These are phyloP conservation scores for Pantala flavescens DNA, from an alignment of 1,140 invertebrate species.

Conservation along the genomic window DNA sequence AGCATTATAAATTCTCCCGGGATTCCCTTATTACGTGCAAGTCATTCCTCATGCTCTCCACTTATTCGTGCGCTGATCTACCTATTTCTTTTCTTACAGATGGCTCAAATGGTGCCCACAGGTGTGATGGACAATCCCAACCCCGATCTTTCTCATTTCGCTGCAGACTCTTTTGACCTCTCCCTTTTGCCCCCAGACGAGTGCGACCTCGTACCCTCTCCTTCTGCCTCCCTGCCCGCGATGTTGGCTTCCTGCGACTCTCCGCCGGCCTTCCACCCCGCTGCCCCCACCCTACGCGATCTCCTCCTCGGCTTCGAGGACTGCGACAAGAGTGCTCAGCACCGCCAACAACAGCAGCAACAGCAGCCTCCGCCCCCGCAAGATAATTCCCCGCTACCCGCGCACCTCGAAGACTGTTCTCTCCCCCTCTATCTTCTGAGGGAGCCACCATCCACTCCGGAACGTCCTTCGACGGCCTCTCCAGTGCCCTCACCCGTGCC, in stretches of 20 bases:
- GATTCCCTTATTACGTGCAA: too few species aligned
- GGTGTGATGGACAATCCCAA: conserved; percentile 51
- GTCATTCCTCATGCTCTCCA: too few species aligned
- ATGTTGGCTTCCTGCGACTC: neutral
- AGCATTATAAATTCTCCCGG: too few species aligned
- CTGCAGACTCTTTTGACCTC: conserved; percentile 57
- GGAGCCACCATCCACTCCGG: neutral
- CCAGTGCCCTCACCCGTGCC: neutral
- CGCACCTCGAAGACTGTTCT: conserved; percentile 18
- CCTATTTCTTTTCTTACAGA: conserved; percentile 44
- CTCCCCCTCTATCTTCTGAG: neutral
- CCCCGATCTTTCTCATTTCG: conserved; percentile 48
- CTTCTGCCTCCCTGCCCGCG: conserved; percentile 13
- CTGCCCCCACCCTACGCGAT: conserved; percentile 14
- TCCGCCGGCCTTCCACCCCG: neutral
- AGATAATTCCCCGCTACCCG: conserved; percentile 23
- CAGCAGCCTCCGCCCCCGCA: neutral
- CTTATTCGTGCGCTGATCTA: neutral
- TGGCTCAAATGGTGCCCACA: conserved; percentile 69
- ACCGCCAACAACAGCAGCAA: conserved; percentile 23
- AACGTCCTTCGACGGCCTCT: neutral
- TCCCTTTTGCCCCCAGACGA: conserved; percentile 57
- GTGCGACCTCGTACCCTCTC: conserved; percentile 36
- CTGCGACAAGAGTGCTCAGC: conserved; percentile 26
- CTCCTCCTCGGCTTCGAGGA: conserved; percentile 25